Conservation (phyloP, 2,888 invertebrate species). For the Campoletis raptor region DNA sequence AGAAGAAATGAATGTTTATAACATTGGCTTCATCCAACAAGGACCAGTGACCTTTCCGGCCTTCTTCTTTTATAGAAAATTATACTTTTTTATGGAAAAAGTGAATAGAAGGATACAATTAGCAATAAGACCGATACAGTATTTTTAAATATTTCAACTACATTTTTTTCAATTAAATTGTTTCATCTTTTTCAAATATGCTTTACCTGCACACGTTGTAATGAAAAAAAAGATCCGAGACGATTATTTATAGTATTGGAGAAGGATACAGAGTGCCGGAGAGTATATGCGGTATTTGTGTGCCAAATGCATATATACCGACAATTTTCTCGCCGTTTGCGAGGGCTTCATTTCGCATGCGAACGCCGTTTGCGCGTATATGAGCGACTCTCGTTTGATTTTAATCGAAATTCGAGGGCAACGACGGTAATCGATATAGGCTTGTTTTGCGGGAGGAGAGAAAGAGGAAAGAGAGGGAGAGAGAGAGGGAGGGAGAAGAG, state of each 20-base stretch:
- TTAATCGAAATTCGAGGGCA: conserved; percentile 64
- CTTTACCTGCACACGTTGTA: background rate
- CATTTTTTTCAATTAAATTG: background rate
- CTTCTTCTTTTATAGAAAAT: background rate
- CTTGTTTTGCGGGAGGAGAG: conserved; percentile 34
- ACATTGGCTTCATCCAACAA: background rate
- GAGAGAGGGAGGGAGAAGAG: conserved; percentile 13
- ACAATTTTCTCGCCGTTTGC: conserved; percentile 53
- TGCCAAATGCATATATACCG: conserved; percentile 28
- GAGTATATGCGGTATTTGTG: background rate
- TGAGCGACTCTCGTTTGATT: conserved; percentile 66
- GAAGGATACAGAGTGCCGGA: background rate
- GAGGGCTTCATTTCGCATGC: conserved; percentile 53
- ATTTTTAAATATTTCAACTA: background rate
- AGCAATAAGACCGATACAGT: background rate
- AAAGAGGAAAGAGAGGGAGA: conserved; percentile 49
- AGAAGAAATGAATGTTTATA: background rate
- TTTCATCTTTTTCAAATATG: background rate
- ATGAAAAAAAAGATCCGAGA: background rate
- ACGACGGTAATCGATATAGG: conserved; percentile 64
- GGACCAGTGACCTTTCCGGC: too few relatives aligned
- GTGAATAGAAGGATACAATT: background rate
- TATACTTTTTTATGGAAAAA: background rate
- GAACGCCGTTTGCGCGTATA: conserved; percentile 54
- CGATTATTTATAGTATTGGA: conserved; percentile 1